phyloP scores from a whole-genome alignment of 2,888 invertebrate species.

The Hydroisotoma schaefferi region DNA sequence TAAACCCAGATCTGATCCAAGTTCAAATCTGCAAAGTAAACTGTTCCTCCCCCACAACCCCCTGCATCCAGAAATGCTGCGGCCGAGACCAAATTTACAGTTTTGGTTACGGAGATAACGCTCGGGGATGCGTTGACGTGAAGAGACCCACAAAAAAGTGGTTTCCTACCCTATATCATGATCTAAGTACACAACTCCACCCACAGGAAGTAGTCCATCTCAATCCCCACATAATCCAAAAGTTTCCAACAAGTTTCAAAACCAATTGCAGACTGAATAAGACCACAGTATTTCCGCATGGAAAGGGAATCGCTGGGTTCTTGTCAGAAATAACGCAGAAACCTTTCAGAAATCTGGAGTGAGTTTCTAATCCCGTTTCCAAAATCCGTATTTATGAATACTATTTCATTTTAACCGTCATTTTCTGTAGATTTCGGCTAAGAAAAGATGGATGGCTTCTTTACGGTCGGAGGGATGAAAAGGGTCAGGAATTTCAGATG shows the following conservation, averaged over 20 bases:
- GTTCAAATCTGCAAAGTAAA: constrained; percentile 27
- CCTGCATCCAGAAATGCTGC: constrained; percentile 35
- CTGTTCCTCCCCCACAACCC: constrained; percentile 28
- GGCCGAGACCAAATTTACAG: constrained; percentile 31
- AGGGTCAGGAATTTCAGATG: constrained; percentile 20
- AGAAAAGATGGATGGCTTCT: constrained; percentile 34
- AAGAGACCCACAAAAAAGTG: not conserved
- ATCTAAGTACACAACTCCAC: constrained; percentile 13
- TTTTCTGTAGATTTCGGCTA: constrained; percentile 28
- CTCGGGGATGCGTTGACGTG: constrained; percentile 25
- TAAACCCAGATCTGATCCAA: constrained; percentile 9
- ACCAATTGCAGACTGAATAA: constrained; percentile 27
- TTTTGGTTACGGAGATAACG: constrained; percentile 30
- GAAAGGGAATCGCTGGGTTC: constrained; percentile 22
- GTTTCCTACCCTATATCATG: constrained; percentile 29
- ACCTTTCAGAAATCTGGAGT: constrained; percentile 33
- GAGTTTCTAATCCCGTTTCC: too few relatives aligned
- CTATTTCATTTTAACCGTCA: not conserved
- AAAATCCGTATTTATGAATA: too few relatives aligned
- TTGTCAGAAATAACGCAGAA: constrained; percentile 23
- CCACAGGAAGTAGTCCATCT: constrained; percentile 17
- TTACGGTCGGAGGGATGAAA: constrained; percentile 19
- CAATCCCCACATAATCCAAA: constrained; percentile 30
- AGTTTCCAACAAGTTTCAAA: constrained; percentile 34
- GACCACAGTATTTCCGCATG: constrained; percentile 33